Evolutionary conservation across 2,113 vertebrate genomes (phyloP).

Genomic region (Dunckerocampus dactyliophorus): DNA sequence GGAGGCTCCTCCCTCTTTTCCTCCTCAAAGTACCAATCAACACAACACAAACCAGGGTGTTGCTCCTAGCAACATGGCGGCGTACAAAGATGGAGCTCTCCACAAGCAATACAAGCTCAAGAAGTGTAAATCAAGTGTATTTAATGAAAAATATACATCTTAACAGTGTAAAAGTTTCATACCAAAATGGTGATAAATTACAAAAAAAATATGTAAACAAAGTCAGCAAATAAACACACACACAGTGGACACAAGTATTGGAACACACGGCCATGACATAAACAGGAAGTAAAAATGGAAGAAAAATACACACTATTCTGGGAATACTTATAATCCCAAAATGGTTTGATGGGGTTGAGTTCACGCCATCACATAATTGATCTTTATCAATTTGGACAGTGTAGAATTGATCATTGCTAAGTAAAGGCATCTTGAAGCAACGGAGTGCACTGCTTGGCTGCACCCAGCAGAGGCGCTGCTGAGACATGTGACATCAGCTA

Average conservation of each 20-base stretch:
- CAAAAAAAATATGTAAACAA: neutral
- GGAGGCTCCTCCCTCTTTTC: constrained; percentile 21
- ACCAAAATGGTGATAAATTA: constrained; percentile 2
- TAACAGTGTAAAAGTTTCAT: constrained; percentile 1
- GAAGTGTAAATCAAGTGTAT: constrained; percentile 1
- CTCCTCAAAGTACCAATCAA: constrained; percentile 21
- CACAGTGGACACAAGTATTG: neutral
- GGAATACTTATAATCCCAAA: neutral
- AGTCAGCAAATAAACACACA: neutral
- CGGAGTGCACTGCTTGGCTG: neutral
- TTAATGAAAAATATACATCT: constrained; percentile 2
- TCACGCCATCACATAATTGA: neutral
- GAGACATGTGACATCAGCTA: neutral
- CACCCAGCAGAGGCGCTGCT: neutral
- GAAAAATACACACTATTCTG: neutral
- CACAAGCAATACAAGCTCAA: neutral
- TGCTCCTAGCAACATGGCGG: constrained; percentile 28
- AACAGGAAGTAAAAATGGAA: neutral
- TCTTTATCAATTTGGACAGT: neutral
- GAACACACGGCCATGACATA: neutral
- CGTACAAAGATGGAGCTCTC: neutral
- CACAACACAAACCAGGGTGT: constrained; percentile 31
- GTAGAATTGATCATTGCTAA: neutral
- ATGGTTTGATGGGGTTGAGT: neutral
- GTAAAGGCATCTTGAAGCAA: neutral